These are phyloP conservation scores for Notospermus geniculatus DNA, from an alignment of 1,140 invertebrate genomes.

Conservation along the genomic window DNA sequence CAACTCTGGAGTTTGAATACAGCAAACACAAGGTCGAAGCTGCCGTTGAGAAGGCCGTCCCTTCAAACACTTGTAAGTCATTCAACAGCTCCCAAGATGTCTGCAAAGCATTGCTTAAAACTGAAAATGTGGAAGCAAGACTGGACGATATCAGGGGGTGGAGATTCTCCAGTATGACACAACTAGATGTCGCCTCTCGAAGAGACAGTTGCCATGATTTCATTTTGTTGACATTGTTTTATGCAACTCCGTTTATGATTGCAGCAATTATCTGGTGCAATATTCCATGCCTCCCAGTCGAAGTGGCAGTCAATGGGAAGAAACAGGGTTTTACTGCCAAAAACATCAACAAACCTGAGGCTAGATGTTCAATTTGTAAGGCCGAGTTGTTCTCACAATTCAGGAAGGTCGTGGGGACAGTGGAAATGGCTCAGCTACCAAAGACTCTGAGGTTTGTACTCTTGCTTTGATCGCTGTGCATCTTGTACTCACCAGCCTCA, in stretches of 20 bases:
- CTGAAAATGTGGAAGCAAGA: neutral
- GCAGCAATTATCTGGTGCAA: conserved; percentile 26
- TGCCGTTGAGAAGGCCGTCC: conserved; percentile 12
- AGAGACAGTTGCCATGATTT: no score
- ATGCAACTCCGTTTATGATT: neutral
- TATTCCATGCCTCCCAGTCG: conserved; percentile 45
- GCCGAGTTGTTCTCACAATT: neutral
- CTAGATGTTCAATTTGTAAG: conserved; percentile 24
- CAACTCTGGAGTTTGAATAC: conserved; percentile 43
- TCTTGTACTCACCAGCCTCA: neutral
- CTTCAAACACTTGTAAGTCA: conserved; percentile 24
- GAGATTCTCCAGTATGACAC: neutral
- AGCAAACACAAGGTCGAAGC: conserved; percentile 16
- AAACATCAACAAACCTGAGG: conserved; percentile 57
- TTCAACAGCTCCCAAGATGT: neutral
- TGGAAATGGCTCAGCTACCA: conserved; percentile 17
- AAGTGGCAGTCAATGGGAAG: conserved; percentile 76
- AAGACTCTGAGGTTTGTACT: conserved; percentile 13
- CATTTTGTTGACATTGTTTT: neutral
- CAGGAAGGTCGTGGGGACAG: conserved; percentile 15
- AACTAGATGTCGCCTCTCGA: no score
- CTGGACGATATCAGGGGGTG: neutral
- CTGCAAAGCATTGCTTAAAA: conserved; percentile 10
- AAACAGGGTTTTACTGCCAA: conserved; percentile 80
- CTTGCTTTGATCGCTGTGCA: no score